These are phyloP conservation scores for Sturmia bella DNA, from an alignment of 2,888 invertebrate genomes.

Conservation along the genomic window DNA sequence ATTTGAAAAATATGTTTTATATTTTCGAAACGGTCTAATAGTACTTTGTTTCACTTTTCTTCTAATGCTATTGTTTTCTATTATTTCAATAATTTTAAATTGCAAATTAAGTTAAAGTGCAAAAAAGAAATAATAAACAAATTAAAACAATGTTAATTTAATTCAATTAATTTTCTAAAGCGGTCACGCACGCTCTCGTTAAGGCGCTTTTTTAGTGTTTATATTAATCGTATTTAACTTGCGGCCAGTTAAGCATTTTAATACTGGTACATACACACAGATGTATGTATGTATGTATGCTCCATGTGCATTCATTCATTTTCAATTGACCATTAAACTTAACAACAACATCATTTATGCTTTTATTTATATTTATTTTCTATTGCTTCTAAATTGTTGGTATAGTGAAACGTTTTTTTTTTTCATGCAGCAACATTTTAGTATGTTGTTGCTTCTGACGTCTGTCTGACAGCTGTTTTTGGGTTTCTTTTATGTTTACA, in stretches of 20 bases:
- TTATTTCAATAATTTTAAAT: slow-evolving; percentile 47
- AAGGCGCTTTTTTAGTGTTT: slow-evolving; percentile 23
- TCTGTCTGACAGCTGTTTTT: slow-evolving; percentile 45
- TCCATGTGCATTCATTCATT: neutral
- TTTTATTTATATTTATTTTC: slow-evolving; percentile 2
- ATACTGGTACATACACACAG: neutral
- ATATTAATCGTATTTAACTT: slow-evolving; percentile 23
- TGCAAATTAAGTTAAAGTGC: slow-evolving; percentile 30
- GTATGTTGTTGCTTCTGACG: slow-evolving; percentile 24
- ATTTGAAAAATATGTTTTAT: slow-evolving; percentile 5
- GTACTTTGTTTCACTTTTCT: slow-evolving; percentile 35
- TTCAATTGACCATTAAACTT: slow-evolving; percentile 49
- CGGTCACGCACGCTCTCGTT: slow-evolving; percentile 66
- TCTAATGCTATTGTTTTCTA: slow-evolving; percentile 13
- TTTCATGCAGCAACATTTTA: slow-evolving; percentile 50
- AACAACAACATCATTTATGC: slow-evolving; percentile 9
- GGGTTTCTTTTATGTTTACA: slow-evolving; percentile 28
- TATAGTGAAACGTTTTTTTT: slow-evolving; percentile 65
- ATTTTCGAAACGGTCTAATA: slow-evolving; percentile 42
- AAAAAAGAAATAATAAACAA: slow-evolving; percentile 40
- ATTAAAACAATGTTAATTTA: slow-evolving; percentile 62
- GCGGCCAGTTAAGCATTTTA: slow-evolving; percentile 22
- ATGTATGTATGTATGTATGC: no score
- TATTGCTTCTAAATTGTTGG: slow-evolving; percentile 44
- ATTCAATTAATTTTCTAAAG: slow-evolving; percentile 66